Base-by-base conservation (phyloP, 2,113 vertebrate species). In the Dromaius novaehollandiae region DNA sequence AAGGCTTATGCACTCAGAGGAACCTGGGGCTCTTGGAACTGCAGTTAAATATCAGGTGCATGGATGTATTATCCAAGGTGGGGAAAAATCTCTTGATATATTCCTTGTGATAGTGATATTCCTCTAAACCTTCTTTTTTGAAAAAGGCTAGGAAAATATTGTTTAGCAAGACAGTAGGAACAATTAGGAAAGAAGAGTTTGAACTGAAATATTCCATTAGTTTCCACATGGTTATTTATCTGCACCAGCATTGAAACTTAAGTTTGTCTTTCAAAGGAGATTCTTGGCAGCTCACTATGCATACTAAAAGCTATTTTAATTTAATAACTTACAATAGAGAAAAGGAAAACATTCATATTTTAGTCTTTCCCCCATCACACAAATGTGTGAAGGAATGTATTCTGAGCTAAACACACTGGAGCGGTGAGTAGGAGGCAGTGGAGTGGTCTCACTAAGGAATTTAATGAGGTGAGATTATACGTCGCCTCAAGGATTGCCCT, bases 391-490 rank as follows among this genome's bases (percentile, higher is more conserved):
- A 69, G 55, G 56, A 25, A 48, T 18, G 22, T 75, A 7, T 50
- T 26, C 46, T 79, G 91, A 96, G 66, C 76, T 58, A 68, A 96
- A 58, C 32, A 88, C 26, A 7, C 30, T 75, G 76, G 69, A 93
- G 86, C 70, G 75, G 89, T 40, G 82, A 93, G 81, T 9, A 85
- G 81, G 61, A 53, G 53, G 79, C 81, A 65, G 17, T 0, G 15
- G 82, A 93, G 68, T 2, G n/a, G 50, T 66, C 86, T 94, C 86
- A 5, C 7, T 53, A 86, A 89, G 78, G 78, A 88, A 88, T 82
- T 88, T 46, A 82, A 94, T 79, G 95, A 96, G 93, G 92, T 95
- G 96, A 94, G 93, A 91, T 75, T 78, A 15, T 76, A 42, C 32
- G 71, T 81, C 44, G 81, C 80, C 65, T 90, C 71, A 7, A 86